Base-by-base conservation (phyloP, 2,888 invertebrate genomes). In the Cyaniris semiargus region DNA sequence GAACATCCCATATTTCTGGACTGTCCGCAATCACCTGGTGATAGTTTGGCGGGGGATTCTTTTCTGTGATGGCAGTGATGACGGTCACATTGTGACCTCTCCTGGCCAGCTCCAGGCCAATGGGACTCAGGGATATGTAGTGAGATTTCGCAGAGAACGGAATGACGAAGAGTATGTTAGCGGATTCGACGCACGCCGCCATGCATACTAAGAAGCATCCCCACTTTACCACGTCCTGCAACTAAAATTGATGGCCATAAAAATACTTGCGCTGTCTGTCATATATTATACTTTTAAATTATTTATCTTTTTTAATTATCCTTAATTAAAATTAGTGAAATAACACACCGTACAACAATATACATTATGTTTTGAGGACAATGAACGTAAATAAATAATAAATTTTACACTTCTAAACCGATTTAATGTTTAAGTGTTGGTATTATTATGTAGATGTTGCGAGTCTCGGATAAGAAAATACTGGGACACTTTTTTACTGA, bases 51-150 rank as follows among this genome's bases (percentile, higher is more conserved):
- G 91, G 86, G 5, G 88, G 86, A 18, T 88, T 84, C 0, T 84
- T 82, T 75, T 91, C 89, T 76, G 82, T 88, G 78, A 88, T 81
- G 1, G 90, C 89, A 6, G 94, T 90, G 23, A 95, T 90, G 0
- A 94, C 90, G 1, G 94, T 94, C 0, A 95, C 93, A 82, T 95
- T 92, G 80, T 95, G 95, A 0, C 95, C 95, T 76, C 92, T 87
- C n/a, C 85, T 83, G 5, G 94, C 94, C 70, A 95, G 83, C 79
- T 94, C 94, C 70, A 94, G 81, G 4, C 94, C 91, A 34, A 95
- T 88, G 0, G 92, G 89, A 79, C 89, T 89, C 60, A 94, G 84
- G 83, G 92, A 84, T 78, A 94, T 89, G 79, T 90, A 87, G 82
- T 95, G 95, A 27, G 95, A 95, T 79, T 86, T 92, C 1, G 92